phyloP scores from a whole-genome alignment of 2,797 vertebrate genomes.

The Acanthurus leucopareius region DNA sequence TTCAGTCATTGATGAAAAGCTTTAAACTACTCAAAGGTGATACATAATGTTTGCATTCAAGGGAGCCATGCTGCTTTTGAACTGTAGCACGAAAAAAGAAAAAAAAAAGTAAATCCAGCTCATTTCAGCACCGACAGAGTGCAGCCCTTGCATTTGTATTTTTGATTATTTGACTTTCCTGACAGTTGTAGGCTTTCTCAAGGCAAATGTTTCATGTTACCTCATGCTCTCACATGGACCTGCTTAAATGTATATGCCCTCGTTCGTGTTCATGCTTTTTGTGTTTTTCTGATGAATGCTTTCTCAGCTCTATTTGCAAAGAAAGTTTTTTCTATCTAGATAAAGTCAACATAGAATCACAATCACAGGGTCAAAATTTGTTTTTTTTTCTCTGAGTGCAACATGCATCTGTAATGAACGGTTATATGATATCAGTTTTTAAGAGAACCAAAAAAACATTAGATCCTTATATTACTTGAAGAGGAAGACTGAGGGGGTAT shows the following conservation, averaged over 20 bases:
- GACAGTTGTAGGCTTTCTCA: neutral
- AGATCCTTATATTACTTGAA: conserved; percentile 45
- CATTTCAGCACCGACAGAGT: neutral
- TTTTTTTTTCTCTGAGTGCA: conserved; percentile 37
- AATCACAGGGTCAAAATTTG: conserved; percentile 47
- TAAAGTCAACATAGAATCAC: conserved; percentile 48
- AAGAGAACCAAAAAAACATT: conserved; percentile 53
- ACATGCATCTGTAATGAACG: conserved; percentile 39
- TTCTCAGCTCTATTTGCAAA: conserved; percentile 33
- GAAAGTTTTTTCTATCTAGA: conserved; percentile 37
- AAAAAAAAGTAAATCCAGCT: neutral
- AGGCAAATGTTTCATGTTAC: conserved; percentile 6
- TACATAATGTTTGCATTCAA: neutral
- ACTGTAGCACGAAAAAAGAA: neutral
- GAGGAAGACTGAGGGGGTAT: conserved; percentile 28
- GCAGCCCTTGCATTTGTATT: neutral
- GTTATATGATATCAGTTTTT: conserved; percentile 49
- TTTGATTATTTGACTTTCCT: conserved; percentile 6
- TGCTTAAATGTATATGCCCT: conserved; percentile 12
- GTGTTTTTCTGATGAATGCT: conserved; percentile 42
- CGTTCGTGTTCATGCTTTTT: conserved; percentile 3
- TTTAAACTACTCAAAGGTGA: neutral
- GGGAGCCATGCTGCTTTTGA: neutral
- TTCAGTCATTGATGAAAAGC: neutral
- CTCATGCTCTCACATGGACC: conserved; percentile 9